Base-by-base conservation (phyloP, 2,888 invertebrate genomes). In the Yponomeuta plumbellus region DNA sequence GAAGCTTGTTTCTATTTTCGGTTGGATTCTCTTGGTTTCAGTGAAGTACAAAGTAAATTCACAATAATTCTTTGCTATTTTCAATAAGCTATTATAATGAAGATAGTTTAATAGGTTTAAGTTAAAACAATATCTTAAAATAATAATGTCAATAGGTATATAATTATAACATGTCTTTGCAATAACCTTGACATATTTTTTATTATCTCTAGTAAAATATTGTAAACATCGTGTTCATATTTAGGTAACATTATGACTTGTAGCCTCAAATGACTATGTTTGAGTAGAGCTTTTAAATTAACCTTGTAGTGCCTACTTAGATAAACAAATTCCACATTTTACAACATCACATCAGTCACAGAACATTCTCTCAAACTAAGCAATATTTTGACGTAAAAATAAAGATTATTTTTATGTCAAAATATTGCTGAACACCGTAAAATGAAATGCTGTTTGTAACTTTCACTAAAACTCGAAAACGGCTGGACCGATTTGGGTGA, bases 131-230 rank as follows among this genome's bases (percentile, higher is more conserved):
- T 17, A 52, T 13, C 17, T 17, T 17, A 52, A 13, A 52, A 13
- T 13, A 52, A 52, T 52, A 52, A 52, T 52, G 44, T 52, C 4
- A 52, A 17, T 52, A 52, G 3, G 21, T 20, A 62, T 22, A 8
- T n/a, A n/a, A n/a, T 34, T 26, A 61, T 61, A 13, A 26, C 34
- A 17, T 61, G 34, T 34, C 20, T 26, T 34, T 0, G 21, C n/a
- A 34, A 5, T 6, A 34, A 39, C 62, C 62, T 62, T 39, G 62
- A n/a, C 62, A 62, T 39, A 59, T 59, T 59, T 59, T 59, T 22
- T 59, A 57, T 34, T 34, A 52, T 52, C 44, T 52, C 17, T 52
- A 13, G 13, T 52, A 52, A 13, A 52, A 52, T 17, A 17, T 52
- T 52, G 34, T 34, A 34, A 34, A 34, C 34, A 34, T 8, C 34